Evolutionary conservation across 2,113 vertebrate genomes (phyloP), one percentile per base, ranked within the genome.

Genomic region (Ptychochromis oligacanthus): DNA sequence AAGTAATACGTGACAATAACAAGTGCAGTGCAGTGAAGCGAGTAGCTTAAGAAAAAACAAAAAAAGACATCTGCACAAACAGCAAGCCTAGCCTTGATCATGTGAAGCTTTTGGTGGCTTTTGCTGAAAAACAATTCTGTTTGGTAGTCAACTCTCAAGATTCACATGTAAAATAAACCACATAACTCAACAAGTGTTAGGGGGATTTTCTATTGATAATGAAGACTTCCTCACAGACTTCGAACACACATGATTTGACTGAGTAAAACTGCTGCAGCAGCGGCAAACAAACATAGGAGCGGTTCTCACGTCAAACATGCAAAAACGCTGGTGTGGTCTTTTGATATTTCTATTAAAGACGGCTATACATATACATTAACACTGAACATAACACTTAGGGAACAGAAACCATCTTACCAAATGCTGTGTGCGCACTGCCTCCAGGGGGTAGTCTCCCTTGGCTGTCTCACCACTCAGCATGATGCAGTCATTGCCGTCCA

Each of bases 391-490:
- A 24, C 11, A 43, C 54, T 46, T 17, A 11, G 18, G 3, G 17
- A 10, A 1, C 28, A 12, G 18, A 20, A 40, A 14, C 18, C 59
- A 22, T 58, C 82, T 96, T 84, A 99, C 98, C 95, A 85, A 94
- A 36, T 99, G 98, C 92, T 99, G 98, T 93, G 96, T 98, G 91
- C 94, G 96, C 46, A 99, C 98, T 1, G 98, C 97, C 91, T 99
- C 98, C 38, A 99, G 94, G 0, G 98, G 98, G 87, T 99, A 99
- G 77, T 99, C 98, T 79, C 98, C 98, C 93, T 99, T 99, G 85
- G 98, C 98, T 0, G 98, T 99, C 88, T 99, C 98, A 64, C 98
- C 98, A 0, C 98, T 99, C 13, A 99, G 96, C 98, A 99, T 99
- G 93, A 99, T 98, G 91, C 98, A 99, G 95, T 99, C 98, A 0